A percentile compares a stretch with the other conserved stretches of the same genome.
Evolutionary conservation across 2,113 vertebrate species (phyloP).

Genomic region (Microtus pennsylvanicus): DNA sequence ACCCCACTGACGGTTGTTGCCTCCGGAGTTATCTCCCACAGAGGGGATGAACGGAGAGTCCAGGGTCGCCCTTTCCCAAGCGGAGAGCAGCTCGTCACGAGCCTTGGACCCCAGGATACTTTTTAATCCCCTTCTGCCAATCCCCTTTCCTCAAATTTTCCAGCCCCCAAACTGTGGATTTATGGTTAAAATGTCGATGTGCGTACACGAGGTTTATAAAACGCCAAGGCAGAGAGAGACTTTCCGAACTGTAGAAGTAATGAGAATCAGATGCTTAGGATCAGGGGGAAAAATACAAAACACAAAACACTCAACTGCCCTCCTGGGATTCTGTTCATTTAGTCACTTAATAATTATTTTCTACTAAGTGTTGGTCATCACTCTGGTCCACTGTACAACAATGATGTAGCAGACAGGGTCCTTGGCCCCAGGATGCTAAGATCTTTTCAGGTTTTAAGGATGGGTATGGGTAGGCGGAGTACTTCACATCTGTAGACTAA

Average conservation of each 20-base stretch:
- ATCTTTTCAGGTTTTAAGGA: neutral
- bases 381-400: neutral
- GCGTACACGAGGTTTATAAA: conserved; percentile 74
- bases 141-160: conserved; percentile 30
- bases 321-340: conserved; percentile 62
- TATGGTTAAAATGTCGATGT: conserved; percentile 74
- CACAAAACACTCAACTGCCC: neutral
- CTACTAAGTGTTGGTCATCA: conserved; percentile 36
- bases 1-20: neutral
- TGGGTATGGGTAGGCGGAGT: neutral
- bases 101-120: conserved; percentile 22
- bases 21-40: conserved; percentile 31
- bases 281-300: neutral
- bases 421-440: neutral
- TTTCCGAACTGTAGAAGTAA: conserved; percentile 67
- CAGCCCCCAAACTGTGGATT: conserved; percentile 68
- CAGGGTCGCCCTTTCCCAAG: neutral
- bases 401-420: neutral
- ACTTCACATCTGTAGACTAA: neutral
- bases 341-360: conserved; percentile 61
- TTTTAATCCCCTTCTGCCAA: neutral
- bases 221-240: conserved; percentile 46
- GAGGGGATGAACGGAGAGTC: neutral
- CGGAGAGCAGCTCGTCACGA: neutral
- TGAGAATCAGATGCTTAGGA: conserved; percentile 78